These are phyloP conservation scores for Hippolais icterina DNA, from an alignment of 2,113 vertebrate genomes.

Conservation along the genomic window DNA sequence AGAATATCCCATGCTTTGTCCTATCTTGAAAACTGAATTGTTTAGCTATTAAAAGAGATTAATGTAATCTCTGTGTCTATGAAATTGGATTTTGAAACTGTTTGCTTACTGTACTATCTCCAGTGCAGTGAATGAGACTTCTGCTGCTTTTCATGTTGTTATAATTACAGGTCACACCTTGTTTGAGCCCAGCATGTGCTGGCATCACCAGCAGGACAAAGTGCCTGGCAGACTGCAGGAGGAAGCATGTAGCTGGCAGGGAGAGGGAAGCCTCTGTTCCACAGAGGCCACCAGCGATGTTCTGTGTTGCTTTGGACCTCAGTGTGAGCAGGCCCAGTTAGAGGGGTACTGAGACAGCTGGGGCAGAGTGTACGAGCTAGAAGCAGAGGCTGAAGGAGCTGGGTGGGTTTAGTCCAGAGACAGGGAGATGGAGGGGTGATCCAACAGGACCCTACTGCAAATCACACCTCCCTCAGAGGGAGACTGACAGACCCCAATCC, in stretches of 20 bases:
- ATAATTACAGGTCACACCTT: background rate
- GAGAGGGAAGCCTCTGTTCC: background rate
- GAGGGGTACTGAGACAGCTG: background rate
- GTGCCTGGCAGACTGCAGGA: background rate
- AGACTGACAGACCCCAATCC: background rate
- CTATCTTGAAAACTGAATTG: slow-evolving; percentile 56
- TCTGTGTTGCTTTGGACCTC: accelerated
- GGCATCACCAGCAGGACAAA: accelerated
- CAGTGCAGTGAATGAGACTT: background rate
- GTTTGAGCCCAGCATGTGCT: background rate
- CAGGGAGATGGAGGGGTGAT: background rate
- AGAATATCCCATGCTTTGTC: slow-evolving; percentile 46
- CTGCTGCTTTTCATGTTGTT: background rate
- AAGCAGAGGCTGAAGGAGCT: background rate
- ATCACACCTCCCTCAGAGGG: accelerated
- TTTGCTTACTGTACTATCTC: slow-evolving; percentile 10
- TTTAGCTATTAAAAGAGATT: slow-evolving; percentile 59
- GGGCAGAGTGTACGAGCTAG: accelerated
- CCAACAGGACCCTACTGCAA: background rate
- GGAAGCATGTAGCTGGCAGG: accelerated
- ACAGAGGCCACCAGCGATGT: accelerated
- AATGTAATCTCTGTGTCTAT: slow-evolving; percentile 52
- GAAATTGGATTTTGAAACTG: slow-evolving; percentile 58
- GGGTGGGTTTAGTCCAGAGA: background rate
- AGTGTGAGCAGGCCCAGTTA: background rate